Percentiles rank a stretch among this genome's conserved stretches.
phyloP scores from a whole-genome alignment of 2,888 invertebrate species.

The Spodoptera picta region DNA sequence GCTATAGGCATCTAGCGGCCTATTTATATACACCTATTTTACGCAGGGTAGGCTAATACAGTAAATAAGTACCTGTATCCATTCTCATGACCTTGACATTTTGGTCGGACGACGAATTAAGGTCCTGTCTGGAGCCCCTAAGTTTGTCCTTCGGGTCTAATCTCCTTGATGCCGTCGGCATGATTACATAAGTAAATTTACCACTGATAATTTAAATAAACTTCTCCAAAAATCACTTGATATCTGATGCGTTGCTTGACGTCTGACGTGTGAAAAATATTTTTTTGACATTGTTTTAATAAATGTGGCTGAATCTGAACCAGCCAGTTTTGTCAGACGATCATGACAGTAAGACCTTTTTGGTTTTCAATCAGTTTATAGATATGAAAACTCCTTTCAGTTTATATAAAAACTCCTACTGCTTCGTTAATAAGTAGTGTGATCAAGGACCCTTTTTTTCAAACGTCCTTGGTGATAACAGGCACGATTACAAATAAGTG shows the following conservation, averaged over 20 bases:
- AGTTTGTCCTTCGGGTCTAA: slow-evolving; percentile 1
- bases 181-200: slow-evolving; percentile 33
- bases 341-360: no score
- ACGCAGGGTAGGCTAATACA: not conserved
- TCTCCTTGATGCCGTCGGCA: slow-evolving; percentile 58
- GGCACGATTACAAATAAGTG: no score
- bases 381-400: no score
- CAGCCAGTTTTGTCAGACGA: slow-evolving; percentile 6
- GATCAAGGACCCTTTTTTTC: no score
- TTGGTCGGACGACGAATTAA: slow-evolving; percentile 62
- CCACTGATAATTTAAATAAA: slow-evolving; percentile 49
- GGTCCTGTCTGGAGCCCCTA: slow-evolving; percentile 43
- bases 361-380: no score
- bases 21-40: no score
- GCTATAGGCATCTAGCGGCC: no score
- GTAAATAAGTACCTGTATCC: slow-evolving; percentile 51
- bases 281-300: slow-evolving; percentile 1
- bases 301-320: not conserved
- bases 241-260: slow-evolving; percentile 7
- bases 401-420: no score
- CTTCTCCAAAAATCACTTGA: not conserved
- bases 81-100: slow-evolving; percentile 67
- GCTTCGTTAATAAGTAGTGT: no score
- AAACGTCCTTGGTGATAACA: no score
- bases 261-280: slow-evolving; percentile 3